Base-by-base conservation (phyloP, 1,140 invertebrate species). In the Charaxes varanes region DNA sequence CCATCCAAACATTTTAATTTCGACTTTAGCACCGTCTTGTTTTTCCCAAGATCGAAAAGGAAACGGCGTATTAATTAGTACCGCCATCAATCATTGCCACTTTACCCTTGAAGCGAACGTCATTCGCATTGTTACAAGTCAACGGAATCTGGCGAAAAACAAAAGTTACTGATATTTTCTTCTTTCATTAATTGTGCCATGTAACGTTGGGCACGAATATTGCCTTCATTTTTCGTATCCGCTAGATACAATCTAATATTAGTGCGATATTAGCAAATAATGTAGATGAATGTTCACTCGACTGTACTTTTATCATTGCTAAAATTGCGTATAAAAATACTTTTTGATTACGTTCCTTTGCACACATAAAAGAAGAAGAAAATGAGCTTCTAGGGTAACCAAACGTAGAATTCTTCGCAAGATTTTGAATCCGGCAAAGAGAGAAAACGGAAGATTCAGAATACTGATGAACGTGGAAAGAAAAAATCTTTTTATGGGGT, bases 11-110 rank as follows among this genome's bases (percentile, higher is more conserved):
- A 17, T 33, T 38, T 34, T 30, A 42, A 41, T 41, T 41, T 51
- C 16, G 21, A 37, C 24, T 11, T n/a, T 51, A 28, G 11, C 15
- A n/a, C 45, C 35, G 47, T 50, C 57, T 61, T 62, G 47, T 61
- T 68, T 61, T 70, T 70, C 65, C 49, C 42, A 40, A 38, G 41
- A 40, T 47, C 47, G 28, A 47, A 67, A 64, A 67, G 60, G 58
- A 70, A 73, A 62, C 70, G 60, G 58, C 59, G 71, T 73, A 80
- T 80, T 77, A 80, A 80, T 80, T 77, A 80, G 67, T 70, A 55
- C 55, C 62, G 53, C 74, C 68, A 77, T 80, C 72, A 77, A 80
- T 80, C 76, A 80, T 72, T 70, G 61, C 67, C 58, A 47, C 49
- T 52, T 59, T 67, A 54, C 57, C 43, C 50, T 57, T 51, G 60